Percentiles rank a stretch among this genome's conserved stretches.
Evolutionary conservation across 2,113 vertebrate genomes (phyloP).

Genomic region (Scolopax mira): DNA sequence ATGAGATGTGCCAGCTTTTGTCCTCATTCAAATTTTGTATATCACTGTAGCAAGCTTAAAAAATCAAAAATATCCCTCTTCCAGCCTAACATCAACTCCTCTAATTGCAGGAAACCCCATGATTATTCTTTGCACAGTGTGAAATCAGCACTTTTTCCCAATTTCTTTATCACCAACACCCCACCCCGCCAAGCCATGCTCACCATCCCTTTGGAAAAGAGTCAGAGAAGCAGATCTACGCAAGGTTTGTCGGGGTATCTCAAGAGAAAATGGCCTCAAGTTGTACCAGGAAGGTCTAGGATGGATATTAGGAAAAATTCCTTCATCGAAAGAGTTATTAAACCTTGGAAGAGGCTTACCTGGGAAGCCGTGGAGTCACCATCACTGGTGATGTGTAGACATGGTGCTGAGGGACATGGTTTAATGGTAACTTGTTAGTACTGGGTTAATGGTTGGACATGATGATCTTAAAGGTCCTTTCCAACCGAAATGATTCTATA

Average conservation of each 20-base stretch:
- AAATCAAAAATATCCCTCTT: neutral
- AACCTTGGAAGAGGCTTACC: neutral
- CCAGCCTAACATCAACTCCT: neutral
- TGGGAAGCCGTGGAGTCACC: neutral
- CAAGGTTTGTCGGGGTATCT: neutral
- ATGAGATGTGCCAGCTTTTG: neutral
- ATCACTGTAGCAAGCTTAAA: accelerated
- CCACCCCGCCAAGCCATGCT: too few species aligned
- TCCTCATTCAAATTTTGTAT: neutral
- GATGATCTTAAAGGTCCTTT: too few species aligned
- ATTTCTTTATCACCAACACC: neutral
- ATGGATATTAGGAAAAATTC: neutral
- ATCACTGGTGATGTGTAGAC: neutral
- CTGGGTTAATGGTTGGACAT: too few species aligned
- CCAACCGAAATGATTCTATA: neutral
- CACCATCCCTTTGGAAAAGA: neutral
- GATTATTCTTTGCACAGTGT: neutral
- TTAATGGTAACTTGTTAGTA: neutral
- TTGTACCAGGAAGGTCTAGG: neutral
- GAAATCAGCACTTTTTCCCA: neutral
- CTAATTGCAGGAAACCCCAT: neutral
- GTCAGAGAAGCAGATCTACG: neutral
- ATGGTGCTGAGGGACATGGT: neutral
- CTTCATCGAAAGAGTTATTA: neutral
- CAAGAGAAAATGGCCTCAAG: neutral